Evolutionary conservation across 2,113 vertebrate genomes (phyloP).

Genomic region (Pachyramphus minor): DNA sequence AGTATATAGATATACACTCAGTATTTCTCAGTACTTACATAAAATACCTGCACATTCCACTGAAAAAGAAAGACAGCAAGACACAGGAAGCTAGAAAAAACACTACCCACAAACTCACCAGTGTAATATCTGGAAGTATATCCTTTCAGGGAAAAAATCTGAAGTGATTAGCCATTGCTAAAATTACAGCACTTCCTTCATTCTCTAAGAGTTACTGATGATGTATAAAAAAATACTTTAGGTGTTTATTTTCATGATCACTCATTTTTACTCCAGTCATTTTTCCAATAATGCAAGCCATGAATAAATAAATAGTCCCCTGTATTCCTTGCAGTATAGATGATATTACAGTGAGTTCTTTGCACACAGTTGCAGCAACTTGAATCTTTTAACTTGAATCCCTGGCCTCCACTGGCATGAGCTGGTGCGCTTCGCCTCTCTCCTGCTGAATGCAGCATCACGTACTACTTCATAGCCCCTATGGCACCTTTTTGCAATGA

Average conservation of each 20-base stretch:
- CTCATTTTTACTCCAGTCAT: neutral
- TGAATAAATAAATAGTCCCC: neutral
- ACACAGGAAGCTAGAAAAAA: neutral
- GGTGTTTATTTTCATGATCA: neutral
- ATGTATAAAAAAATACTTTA: neutral
- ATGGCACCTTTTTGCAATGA: slow-evolving; percentile 1
- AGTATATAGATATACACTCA: neutral
- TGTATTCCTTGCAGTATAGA: neutral
- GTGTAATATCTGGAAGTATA: neutral
- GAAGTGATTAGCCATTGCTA: neutral
- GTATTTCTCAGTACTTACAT: neutral
- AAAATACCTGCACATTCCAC: neutral
- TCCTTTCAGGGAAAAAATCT: neutral
- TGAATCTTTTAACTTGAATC: neutral
- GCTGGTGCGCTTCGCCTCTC: neutral
- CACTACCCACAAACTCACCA: slow-evolving; percentile 35
- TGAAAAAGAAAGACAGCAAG: neutral
- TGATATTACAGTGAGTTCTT: neutral
- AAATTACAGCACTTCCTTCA: neutral
- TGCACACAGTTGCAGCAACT: neutral
- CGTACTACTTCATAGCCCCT: neutral
- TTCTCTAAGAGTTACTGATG: neutral
- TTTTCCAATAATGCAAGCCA: neutral
- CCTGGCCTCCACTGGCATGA: neutral
- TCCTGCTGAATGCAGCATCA: slow-evolving; percentile 22